A percentile compares a stretch with the other conserved stretches of the same genome.
Evolutionary conservation across 2,113 vertebrate genomes (phyloP).

Genomic region (Malaclemys terrapin): DNA sequence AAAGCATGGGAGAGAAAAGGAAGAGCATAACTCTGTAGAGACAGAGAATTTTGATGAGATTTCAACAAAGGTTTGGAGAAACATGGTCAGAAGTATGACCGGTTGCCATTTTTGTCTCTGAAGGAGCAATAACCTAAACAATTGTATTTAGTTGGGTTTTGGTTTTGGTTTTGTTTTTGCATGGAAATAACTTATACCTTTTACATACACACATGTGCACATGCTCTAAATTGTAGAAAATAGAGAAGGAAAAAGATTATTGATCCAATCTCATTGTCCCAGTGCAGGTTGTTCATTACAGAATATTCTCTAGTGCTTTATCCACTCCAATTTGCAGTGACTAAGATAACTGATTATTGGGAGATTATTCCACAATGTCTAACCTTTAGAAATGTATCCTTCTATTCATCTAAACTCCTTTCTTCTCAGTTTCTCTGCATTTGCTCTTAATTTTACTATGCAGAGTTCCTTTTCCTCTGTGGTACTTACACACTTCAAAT

Average conservation of each 20-base stretch:
- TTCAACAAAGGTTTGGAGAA: fast-evolving
- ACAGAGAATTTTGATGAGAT: not conserved
- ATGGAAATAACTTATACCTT: not conserved
- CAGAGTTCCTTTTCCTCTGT: not conserved
- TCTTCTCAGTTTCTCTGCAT: not conserved
- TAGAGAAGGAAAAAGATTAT: not conserved
- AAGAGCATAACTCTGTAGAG: not conserved
- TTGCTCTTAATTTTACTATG: not conserved
- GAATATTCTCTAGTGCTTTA: not conserved
- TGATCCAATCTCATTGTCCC: not conserved
- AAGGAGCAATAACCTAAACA: not conserved
- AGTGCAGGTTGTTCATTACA: not conserved
- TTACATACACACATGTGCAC: fast-evolving
- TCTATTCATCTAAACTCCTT: not conserved
- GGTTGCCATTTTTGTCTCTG: fast-evolving
- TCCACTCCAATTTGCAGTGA: not conserved
- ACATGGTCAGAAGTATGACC: not conserved
- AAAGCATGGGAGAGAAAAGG: not conserved
- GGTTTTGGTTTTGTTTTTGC: no score
- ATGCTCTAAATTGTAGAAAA: not conserved
- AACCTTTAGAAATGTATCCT: not conserved
- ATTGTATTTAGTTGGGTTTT: not conserved
- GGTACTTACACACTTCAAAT: not conserved
- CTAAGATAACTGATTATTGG: not conserved
- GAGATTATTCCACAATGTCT: not conserved